Conservation (phyloP, 2,888 invertebrate genomes). For the Athrips mouffetella region DNA sequence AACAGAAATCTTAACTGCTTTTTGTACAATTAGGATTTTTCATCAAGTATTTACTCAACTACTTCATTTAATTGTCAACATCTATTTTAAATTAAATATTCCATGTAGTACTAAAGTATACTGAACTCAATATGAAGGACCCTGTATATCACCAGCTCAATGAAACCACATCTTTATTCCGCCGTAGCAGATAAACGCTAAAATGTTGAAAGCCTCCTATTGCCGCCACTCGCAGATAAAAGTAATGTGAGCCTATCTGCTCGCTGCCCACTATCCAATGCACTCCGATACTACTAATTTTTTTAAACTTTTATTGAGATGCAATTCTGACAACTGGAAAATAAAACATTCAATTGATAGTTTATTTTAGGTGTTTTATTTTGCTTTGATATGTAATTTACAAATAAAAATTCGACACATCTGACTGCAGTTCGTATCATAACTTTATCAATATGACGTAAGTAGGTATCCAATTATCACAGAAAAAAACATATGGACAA, state of each 20-base stretch:
- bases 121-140: conserved; percentile 11
- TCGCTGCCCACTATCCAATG: neutral
- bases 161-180: conserved; percentile 62
- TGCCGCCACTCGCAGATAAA: conserved; percentile 45
- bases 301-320: neutral
- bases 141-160: conserved; percentile 41
- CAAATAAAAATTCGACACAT: no score
- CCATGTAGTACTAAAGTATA: no score
- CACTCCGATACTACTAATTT: neutral
- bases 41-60: no score
- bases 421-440: no score
- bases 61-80: no score
- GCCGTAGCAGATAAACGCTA: conserved; percentile 56
- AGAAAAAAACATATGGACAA: neutral
- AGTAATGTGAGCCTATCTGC: conserved; percentile 21
- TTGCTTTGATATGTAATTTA: no score
- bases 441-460: no score
- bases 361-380: no score
- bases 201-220: conserved; percentile 52
- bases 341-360: no score
- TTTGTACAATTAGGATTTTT: no score
- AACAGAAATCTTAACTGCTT: no score
- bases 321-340: neutral
- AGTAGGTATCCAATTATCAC: neutral
- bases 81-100: no score